phyloP scores from a whole-genome alignment of 2,797 vertebrate species.

The Natrix natrix region DNA sequence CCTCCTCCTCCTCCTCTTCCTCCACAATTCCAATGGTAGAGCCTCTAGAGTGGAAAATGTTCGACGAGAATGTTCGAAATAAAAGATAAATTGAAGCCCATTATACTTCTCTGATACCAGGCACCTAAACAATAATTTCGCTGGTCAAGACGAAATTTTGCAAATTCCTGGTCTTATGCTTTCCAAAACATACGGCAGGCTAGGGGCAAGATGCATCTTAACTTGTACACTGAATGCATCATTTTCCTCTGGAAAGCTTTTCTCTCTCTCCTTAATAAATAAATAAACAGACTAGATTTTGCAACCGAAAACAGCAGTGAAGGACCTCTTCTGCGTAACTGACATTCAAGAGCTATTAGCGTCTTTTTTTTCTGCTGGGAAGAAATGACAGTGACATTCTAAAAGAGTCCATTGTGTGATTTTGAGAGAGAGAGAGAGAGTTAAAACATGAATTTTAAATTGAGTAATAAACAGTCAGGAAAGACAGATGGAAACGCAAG shows the following conservation, averaged over 20 bases:
- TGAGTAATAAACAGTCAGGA: conserved; percentile 53
- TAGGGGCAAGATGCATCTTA: background rate
- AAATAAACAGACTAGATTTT: background rate
- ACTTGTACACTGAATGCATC: background rate
- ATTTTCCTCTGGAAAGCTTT: background rate
- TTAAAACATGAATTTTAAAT: conserved; percentile 65
- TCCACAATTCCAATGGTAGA: too few relatives aligned
- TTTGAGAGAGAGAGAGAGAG: conserved; percentile 12
- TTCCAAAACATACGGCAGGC: background rate
- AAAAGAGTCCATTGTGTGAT: conserved; percentile 52
- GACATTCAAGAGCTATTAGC: conserved; percentile 56
- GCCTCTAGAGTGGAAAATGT: background rate
- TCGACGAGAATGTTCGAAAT: background rate
- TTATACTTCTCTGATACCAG: background rate
- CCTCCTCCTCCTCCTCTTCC: too few relatives aligned
- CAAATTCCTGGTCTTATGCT: background rate
- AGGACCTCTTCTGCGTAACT: conserved; percentile 51
- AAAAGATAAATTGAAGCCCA: background rate
- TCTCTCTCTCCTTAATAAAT: background rate
- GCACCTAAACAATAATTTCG: background rate
- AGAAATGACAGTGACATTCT: conserved; percentile 32
- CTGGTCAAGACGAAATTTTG: background rate
- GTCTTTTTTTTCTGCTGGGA: background rate
- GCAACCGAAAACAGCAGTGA: background rate
- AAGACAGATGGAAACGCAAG: background rate